Conservation (phyloP, 2,113 vertebrate species). For the Pseudorhombus dupliciocellatus region DNA sequence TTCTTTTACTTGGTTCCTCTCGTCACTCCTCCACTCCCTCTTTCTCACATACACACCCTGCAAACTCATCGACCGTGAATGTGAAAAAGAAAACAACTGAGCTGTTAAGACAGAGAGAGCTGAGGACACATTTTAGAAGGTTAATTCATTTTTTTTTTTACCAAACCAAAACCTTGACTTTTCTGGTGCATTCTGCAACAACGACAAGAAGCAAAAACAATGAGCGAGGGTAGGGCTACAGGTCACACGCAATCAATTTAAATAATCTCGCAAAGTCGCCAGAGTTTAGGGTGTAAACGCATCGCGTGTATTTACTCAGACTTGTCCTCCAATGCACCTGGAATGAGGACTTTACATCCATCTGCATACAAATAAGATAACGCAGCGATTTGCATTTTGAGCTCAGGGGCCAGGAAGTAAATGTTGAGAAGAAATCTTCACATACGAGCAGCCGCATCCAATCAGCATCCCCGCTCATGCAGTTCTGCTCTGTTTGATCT, state of each 20-base stretch:
- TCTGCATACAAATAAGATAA: slow-evolving; percentile 59
- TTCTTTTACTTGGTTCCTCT: slow-evolving; percentile 48
- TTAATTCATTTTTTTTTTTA: slow-evolving; percentile 21
- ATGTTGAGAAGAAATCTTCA: slow-evolving; percentile 41
- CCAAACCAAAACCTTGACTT: background rate
- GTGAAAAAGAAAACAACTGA: slow-evolving; percentile 25
- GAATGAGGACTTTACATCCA: slow-evolving; percentile 48
- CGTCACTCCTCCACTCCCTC: slow-evolving; percentile 13
- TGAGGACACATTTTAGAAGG: slow-evolving; percentile 12
- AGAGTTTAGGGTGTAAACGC: background rate
- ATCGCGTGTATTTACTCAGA: slow-evolving; percentile 8
- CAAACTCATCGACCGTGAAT: background rate
- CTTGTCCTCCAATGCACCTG: slow-evolving; percentile 27
- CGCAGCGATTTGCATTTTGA: slow-evolving; percentile 47
- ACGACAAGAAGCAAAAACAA: background rate
- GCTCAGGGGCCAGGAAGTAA: slow-evolving; percentile 44
- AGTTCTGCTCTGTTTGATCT: slow-evolving; percentile 10
- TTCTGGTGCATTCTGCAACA: background rate
- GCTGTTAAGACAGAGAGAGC: slow-evolving; percentile 27
- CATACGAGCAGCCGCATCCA: slow-evolving; percentile 29
- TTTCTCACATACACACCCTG: background rate
- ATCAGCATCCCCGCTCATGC: slow-evolving; percentile 16
- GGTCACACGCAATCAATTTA: background rate
- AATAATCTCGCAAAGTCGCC: background rate
- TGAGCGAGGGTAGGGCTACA: background rate